Evolutionary conservation across 2,797 vertebrate genomes (phyloP).

Genomic region (Mus spretus): DNA sequence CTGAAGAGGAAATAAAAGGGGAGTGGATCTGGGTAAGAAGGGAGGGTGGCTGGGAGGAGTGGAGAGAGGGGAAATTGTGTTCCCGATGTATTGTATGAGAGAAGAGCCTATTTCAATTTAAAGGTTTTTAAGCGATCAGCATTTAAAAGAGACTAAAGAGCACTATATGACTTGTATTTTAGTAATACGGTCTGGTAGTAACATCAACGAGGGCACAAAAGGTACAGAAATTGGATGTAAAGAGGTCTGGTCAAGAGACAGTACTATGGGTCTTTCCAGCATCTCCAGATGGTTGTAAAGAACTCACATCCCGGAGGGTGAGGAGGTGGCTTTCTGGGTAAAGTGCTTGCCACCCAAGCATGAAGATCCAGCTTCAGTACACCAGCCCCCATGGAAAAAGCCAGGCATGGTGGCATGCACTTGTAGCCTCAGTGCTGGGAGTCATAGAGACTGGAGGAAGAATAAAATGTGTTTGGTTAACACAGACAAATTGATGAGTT

Average conservation of each 20-base stretch:
- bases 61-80: too few species aligned
- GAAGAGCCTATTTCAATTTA: not conserved
- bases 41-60: not conserved
- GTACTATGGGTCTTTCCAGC: not conserved
- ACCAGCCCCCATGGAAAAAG: not conserved
- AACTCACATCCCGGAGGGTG: not conserved
- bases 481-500: not conserved
- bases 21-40: not conserved
- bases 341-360: not conserved
- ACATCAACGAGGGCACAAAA: slow-evolving; percentile 2
- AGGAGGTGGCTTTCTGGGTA: not conserved
- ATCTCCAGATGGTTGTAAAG: not conserved
- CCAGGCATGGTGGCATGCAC: not conserved
- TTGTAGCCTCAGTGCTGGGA: not conserved
- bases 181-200: not conserved
- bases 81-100: not conserved
- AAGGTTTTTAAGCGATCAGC: not conserved
- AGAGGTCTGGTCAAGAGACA: slow-evolving; percentile 6
- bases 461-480: not conserved
- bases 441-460: not conserved
- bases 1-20: not conserved
- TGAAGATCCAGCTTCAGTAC: not conserved
- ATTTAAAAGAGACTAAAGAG: not conserved
- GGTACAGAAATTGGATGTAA: not conserved
- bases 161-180: not conserved